Percentiles rank a stretch among this genome's conserved stretches.
These are phyloP conservation scores for Tetrao urogallus DNA, from an alignment of 2,113 vertebrate genomes.

Conservation along the genomic window DNA sequence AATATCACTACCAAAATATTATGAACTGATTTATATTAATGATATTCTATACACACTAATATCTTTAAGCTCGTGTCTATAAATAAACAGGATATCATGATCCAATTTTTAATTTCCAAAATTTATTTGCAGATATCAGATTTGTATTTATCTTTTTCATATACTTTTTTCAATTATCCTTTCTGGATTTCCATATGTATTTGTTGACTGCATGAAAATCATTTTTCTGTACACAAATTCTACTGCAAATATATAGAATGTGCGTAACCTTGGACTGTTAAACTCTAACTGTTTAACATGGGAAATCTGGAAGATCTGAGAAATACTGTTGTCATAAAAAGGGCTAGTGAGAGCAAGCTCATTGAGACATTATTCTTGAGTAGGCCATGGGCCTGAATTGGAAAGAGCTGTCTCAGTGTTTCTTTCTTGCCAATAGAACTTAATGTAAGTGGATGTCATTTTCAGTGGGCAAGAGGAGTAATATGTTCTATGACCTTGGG, in stretches of 20 bases:
- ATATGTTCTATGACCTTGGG: neutral
- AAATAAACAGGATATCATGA: neutral
- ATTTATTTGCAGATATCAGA: neutral
- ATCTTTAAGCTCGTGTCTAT: neutral
- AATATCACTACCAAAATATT: conserved; percentile 24
- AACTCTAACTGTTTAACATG: neutral
- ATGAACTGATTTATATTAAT: conserved; percentile 54
- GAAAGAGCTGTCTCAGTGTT: neutral
- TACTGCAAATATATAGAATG: neutral
- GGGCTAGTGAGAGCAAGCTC: neutral
- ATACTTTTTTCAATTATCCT: neutral
- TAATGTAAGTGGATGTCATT: neutral
- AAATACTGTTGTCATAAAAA: neutral
- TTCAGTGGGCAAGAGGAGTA: neutral
- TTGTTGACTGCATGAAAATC: neutral
- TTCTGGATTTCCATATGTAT: neutral
- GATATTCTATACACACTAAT: conserved; percentile 26
- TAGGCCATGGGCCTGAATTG: neutral
- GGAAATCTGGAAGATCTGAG: neutral
- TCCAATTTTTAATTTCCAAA: neutral
- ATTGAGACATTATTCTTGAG: neutral
- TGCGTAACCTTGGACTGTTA: neutral
- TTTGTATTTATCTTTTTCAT: neutral
- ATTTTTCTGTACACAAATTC: neutral
- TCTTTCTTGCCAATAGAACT: neutral